phyloP scores from a whole-genome alignment of 2,797 vertebrate genomes.

The Trachops cirrhosus region DNA sequence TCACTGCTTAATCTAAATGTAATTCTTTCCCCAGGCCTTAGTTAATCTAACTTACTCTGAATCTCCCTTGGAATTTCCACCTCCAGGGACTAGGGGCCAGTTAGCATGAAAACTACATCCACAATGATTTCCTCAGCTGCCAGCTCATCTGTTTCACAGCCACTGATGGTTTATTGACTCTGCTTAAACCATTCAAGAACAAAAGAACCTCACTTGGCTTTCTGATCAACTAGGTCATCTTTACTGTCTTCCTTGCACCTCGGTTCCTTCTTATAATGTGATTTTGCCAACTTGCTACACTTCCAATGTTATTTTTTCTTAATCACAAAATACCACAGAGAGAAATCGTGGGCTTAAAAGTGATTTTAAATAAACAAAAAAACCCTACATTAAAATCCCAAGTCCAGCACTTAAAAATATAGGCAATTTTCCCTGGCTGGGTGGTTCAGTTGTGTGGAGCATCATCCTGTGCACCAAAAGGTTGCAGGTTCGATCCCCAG shows the following conservation, averaged over 20 bases:
- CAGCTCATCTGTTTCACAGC: neutral
- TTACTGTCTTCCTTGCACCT: conserved; percentile 7
- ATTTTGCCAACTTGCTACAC: conserved; percentile 10
- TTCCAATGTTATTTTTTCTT: neutral
- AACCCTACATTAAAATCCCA: conserved; percentile 22
- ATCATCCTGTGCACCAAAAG: neutral
- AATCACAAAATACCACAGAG: conserved; percentile 6
- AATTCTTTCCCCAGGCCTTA: conserved; percentile 17
- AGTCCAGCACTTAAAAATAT: neutral
- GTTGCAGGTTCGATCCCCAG: neutral
- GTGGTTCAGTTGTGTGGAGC: neutral
- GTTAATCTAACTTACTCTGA: neutral
- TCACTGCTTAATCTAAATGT: conserved; percentile 16
- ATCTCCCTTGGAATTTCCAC: neutral
- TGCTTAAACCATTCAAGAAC: conserved; percentile 12
- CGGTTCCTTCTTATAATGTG: neutral
- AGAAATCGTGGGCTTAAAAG: neutral
- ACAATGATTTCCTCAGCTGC: conserved; percentile 43
- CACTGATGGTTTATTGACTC: conserved; percentile 5
- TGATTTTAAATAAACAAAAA: conserved; percentile 21
- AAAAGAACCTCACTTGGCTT: conserved; percentile 31
- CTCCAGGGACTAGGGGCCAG: conserved; percentile 21
- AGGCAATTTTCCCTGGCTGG: neutral
- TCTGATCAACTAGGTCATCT: conserved; percentile 7
- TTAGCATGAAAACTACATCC: conserved; percentile 41